A percentile compares a stretch with the other conserved stretches of the same genome.
These are phyloP conservation scores for Coendou prehensilis DNA, from an alignment of 2,797 vertebrate species.

Conservation along the genomic window DNA sequence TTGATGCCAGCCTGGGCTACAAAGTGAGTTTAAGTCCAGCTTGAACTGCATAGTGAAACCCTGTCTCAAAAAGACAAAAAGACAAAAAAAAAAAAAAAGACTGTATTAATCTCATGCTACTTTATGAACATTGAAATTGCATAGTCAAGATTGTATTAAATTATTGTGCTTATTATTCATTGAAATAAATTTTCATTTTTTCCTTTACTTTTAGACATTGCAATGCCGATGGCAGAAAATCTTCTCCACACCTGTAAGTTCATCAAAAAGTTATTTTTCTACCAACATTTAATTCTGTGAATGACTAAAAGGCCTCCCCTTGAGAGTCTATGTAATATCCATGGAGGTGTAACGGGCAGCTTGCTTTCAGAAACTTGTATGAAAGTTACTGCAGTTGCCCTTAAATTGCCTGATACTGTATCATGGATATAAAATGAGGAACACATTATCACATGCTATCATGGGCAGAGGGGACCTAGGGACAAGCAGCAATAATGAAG, in stretches of 20 bases:
- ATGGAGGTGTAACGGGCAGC: neutral
- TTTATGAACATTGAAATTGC: constrained; percentile 36
- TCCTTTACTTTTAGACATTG: constrained; percentile 84
- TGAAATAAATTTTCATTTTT: constrained; percentile 71
- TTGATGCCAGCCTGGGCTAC: neutral
- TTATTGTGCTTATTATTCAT: constrained; percentile 15
- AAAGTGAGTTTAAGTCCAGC: neutral
- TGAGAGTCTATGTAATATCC: neutral
- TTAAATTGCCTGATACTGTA: constrained; percentile 12
- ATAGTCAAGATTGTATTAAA: constrained; percentile 28
- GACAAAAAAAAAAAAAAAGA: no score
- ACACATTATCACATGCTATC: neutral
- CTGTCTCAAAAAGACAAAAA: neutral
- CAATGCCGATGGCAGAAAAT: constrained; percentile 84
- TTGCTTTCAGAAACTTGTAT: constrained; percentile 20
- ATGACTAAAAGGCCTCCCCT: neutral
- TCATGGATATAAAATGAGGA: constrained; percentile 30
- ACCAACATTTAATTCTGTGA: neutral
- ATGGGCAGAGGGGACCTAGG: neutral
- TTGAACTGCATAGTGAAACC: neutral
- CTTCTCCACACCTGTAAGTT: constrained; percentile 89
- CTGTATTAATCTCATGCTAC: neutral
- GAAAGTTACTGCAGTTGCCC: neutral
- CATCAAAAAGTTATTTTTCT: constrained; percentile 44
- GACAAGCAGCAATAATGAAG: neutral